Conservation (phyloP, 1,140 invertebrate genomes). For the Trichonephila clavata region DNA sequence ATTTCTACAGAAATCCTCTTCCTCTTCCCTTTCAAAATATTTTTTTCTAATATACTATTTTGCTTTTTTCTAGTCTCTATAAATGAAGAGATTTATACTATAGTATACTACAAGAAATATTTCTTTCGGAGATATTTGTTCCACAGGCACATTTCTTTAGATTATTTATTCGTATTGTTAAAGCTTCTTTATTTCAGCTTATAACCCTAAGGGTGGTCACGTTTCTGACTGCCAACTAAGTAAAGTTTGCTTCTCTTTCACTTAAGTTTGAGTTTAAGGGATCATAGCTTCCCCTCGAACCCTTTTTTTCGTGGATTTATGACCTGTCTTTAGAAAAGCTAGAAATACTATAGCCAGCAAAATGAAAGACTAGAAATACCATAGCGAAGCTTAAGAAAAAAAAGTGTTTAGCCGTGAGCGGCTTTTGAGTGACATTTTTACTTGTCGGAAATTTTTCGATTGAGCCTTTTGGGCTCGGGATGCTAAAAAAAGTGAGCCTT, state of each 20-base stretch:
- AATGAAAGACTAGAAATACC: not conserved
- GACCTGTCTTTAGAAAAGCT: not conserved
- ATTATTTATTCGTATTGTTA: conserved; percentile 3
- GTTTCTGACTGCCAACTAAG: conserved; percentile 33
- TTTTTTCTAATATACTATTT: too few relatives aligned
- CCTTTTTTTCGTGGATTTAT: conserved; percentile 1
- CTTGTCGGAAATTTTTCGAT: conserved; percentile 29
- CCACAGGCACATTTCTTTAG: not conserved
- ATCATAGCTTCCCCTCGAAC: not conserved
- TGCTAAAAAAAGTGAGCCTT: conserved; percentile 1
- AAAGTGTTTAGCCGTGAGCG: conserved; percentile 40
- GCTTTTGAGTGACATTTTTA: conserved; percentile 39
- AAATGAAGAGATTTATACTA: too few relatives aligned
- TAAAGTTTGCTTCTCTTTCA: conserved; percentile 10
- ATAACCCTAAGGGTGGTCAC: conserved; percentile 40
- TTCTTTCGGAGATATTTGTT: conserved; percentile 24
- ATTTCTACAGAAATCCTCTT: too few relatives aligned
- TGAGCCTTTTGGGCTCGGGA: conserved; percentile 21
- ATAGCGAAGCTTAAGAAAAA: not conserved
- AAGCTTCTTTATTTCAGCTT: not conserved
- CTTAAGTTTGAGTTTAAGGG: conserved; percentile 31
- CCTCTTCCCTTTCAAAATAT: too few relatives aligned
- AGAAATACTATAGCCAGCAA: conserved; percentile 24
- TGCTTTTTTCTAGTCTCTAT: too few relatives aligned
- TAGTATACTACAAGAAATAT: not conserved